Evolutionary conservation across 2,113 vertebrate genomes (phyloP).

Genomic region (Gasterosteus aculeatus): DNA sequence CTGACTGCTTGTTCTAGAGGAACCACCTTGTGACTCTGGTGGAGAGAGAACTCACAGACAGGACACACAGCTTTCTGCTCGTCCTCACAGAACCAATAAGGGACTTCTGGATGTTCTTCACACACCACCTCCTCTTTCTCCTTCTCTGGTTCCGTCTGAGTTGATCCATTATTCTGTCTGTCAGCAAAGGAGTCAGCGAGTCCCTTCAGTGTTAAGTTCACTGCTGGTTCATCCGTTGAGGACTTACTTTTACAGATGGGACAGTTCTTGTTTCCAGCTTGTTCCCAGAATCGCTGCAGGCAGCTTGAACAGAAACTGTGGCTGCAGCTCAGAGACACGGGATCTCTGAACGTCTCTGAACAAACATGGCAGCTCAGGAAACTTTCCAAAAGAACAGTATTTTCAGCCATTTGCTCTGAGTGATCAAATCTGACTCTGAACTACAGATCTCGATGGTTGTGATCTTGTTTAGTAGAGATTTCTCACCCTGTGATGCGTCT

Average conservation of each 20-base stretch:
- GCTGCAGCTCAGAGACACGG: conserved; percentile 40
- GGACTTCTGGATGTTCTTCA: too few relatives aligned
- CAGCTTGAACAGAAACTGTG: conserved; percentile 63
- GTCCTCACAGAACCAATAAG: too few relatives aligned
- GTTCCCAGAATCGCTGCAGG: conserved; percentile 18
- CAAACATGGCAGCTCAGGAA: not conserved
- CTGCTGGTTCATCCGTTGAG: fast-evolving
- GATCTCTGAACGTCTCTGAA: conserved; percentile 6
- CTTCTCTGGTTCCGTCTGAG: not conserved
- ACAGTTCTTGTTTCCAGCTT: too few relatives aligned
- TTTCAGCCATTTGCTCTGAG: not conserved
- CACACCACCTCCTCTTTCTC: not conserved
- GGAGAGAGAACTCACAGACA: too few relatives aligned
- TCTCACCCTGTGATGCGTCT: not conserved
- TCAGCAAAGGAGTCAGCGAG: not conserved
- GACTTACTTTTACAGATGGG: not conserved
- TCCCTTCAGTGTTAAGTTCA: not conserved
- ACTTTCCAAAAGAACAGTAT: not conserved
- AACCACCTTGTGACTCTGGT: too few relatives aligned
- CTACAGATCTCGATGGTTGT: not conserved
- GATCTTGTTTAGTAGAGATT: not conserved
- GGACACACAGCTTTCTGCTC: too few relatives aligned
- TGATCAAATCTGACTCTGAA: too few relatives aligned
- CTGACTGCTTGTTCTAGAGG: too few relatives aligned
- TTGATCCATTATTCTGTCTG: not conserved